These are phyloP conservation scores for Anodontia alba DNA, from an alignment of 2,888 invertebrate species.

Conservation along the genomic window DNA sequence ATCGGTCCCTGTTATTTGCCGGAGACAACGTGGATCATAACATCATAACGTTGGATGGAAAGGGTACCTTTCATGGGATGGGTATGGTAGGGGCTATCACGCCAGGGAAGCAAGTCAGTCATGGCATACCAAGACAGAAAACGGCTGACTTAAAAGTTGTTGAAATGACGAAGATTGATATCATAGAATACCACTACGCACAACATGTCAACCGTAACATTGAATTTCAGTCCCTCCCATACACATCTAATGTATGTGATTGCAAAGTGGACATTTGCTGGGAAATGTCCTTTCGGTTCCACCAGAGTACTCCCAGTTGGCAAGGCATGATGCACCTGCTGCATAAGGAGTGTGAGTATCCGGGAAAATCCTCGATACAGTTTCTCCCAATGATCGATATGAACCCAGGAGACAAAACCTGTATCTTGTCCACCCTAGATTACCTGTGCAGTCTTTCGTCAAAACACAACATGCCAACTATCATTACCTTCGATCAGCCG, in stretches of 20 bases:
- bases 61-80: conserved; percentile 60
- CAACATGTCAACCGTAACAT: not conserved
- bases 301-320: conserved; percentile 40
- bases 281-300: not conserved
- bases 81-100: conserved; percentile 50
- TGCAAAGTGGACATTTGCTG: not conserved
- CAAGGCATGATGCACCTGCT: conserved; percentile 49
- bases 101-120: conserved; percentile 20
- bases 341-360: not conserved
- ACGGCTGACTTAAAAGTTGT: not conserved
- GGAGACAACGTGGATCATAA: conserved; percentile 75
- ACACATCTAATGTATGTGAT: not conserved
- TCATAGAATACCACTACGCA: conserved; percentile 13
- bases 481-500: conserved; percentile 50
- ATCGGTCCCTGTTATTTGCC: too few species aligned
- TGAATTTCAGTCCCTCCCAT: not conserved
- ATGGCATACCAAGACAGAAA: conserved; percentile 24
- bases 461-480: conserved; percentile 41
- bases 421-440: conserved; percentile 53
- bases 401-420: conserved; percentile 58
- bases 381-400: conserved; percentile 68
- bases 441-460: conserved; percentile 51
- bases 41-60: conserved; percentile 61
- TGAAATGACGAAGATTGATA: conserved; percentile 27
- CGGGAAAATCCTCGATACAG: conserved; percentile 4